Evolutionary conservation across 2,888 invertebrate species (phyloP).

Genomic region (Silvanus unidentatus): DNA sequence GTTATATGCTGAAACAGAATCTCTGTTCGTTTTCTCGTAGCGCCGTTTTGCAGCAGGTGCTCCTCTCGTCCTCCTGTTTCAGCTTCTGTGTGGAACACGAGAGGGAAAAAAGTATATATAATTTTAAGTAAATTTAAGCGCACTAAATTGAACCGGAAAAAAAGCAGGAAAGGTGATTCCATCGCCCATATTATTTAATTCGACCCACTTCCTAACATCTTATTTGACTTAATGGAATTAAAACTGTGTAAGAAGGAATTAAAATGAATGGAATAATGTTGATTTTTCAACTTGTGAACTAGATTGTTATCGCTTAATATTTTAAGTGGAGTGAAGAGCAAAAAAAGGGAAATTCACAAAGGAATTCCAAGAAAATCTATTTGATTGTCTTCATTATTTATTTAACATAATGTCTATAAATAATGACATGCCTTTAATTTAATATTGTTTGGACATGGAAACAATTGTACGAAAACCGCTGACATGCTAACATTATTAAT

Average conservation of each 20-base stretch:
- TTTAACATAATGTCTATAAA: constrained; percentile 17
- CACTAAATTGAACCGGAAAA: neutral
- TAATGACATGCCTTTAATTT: constrained; percentile 20
- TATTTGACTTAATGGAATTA: constrained; percentile 6
- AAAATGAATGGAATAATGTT: constrained; percentile 1
- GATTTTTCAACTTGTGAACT: neutral
- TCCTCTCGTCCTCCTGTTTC: neutral
- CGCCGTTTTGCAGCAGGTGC: too few relatives aligned
- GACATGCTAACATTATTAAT: constrained; percentile 16
- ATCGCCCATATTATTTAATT: neutral
- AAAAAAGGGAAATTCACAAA: constrained; percentile 7
- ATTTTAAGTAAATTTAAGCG: constrained; percentile 2
- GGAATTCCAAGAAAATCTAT: constrained; percentile 9
- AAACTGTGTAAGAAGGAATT: neutral
- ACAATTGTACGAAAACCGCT: constrained; percentile 16
- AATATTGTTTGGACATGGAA: constrained; percentile 16
- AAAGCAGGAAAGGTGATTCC: neutral
- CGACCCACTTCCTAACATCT: constrained; percentile 1
- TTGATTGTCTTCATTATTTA: constrained; percentile 19
- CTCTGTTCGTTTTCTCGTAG: too few relatives aligned
- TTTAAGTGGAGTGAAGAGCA: constrained; percentile 5
- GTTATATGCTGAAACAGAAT: too few relatives aligned
- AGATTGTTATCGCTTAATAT: constrained; percentile 4
- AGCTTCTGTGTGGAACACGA: neutral
- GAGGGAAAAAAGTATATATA: neutral